Evolutionary conservation across 2,113 vertebrate species (phyloP).

Genomic region (Tringa solitaria): DNA sequence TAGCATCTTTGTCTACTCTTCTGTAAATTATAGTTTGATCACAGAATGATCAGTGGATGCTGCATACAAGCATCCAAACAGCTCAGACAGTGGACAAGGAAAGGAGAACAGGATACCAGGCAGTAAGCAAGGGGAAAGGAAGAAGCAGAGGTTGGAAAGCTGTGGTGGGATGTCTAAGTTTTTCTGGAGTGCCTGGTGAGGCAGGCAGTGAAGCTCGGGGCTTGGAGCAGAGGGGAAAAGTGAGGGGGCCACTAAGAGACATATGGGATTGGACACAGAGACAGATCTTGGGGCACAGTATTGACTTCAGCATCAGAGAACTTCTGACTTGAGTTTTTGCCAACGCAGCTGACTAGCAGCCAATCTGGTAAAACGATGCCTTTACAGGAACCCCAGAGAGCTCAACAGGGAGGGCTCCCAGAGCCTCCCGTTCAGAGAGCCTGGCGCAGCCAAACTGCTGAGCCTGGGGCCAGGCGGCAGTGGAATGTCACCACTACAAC

Average conservation of each 20-base stretch:
- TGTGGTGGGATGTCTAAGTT: background rate
- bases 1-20: background rate
- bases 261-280: background rate
- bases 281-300: background rate
- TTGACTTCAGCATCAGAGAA: background rate
- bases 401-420: background rate
- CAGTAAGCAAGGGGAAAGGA: background rate
- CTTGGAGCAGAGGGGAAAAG: background rate
- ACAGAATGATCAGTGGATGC: background rate
- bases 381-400: background rate
- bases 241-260: background rate
- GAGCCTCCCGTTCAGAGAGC: background rate
- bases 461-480: background rate
- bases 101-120: background rate
- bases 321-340: background rate
- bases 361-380: background rate
- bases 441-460: background rate
- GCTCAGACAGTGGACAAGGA: background rate
- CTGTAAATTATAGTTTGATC: background rate
- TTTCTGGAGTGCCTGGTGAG: background rate
- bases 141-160: background rate
- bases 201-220: background rate
- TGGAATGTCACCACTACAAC: background rate
- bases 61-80: background rate
- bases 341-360: background rate